Evolutionary conservation across 2,113 vertebrate genomes (phyloP).

Genomic region (Corydoras sp.): DNA sequence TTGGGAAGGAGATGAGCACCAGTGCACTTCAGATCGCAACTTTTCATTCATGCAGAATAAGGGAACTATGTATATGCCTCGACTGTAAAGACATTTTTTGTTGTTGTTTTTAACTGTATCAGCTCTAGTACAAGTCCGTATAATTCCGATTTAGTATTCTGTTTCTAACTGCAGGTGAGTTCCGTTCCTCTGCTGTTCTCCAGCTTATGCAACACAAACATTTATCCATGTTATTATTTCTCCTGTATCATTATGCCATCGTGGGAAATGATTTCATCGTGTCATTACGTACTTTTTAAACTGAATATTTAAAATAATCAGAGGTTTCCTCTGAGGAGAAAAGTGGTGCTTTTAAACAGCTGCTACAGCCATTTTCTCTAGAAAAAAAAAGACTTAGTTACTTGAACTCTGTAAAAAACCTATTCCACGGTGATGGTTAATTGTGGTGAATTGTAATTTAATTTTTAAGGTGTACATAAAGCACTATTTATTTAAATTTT

Average conservation of each 20-base stretch:
- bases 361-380: slow-evolving; percentile 33
- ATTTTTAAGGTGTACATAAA: slow-evolving; percentile 1
- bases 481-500: slow-evolving; percentile 17
- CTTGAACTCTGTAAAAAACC: slow-evolving; percentile 10
- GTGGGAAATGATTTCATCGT: no score
- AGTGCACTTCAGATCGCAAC: no score
- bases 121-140: not conserved
- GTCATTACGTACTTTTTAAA: slow-evolving; percentile 22
- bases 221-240: not conserved
- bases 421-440: slow-evolving; percentile 7
- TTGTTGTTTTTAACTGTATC: not conserved
- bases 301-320: not conserved
- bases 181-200: not conserved
- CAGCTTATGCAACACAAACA: not conserved
- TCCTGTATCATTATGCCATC: not conserved
- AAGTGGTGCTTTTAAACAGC: slow-evolving; percentile 44
- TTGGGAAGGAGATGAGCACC: no score
- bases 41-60: no score
- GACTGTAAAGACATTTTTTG: not conserved
- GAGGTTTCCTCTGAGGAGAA: slow-evolving; percentile 1
- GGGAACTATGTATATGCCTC: no score
- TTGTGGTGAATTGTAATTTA: slow-evolving; percentile 24
- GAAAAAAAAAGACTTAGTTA: not conserved
- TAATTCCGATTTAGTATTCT: slow-evolving; percentile 3
- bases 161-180: not conserved